Evolutionary conservation across 1,140 invertebrate genomes (phyloP), one percentile per base, ranked within the genome.

Genomic region (Zaprionus inermis): DNA sequence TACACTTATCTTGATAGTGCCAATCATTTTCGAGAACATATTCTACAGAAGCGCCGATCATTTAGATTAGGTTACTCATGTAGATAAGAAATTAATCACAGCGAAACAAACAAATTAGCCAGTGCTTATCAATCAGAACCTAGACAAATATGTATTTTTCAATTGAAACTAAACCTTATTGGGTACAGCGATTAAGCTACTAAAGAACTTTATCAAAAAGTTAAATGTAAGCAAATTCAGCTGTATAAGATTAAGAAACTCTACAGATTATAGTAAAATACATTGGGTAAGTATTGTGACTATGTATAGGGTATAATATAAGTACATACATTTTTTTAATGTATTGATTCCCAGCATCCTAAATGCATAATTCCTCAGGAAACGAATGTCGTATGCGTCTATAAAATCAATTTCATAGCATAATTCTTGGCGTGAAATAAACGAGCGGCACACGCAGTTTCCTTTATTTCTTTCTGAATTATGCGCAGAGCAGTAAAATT

Each of bases 391-490:
- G 6, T 41, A 7, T 44, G 16, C 38, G 6, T n/a, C 38, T 18
- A 18, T 44, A 6, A 44, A 44, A 9, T 10, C n/a, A 18, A 44
- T 44, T 44, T 49, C 11, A 49, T 49, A 49, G 44, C 44, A 49
- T 49, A 22, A 18, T 49, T 49, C 22, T 22, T 5, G 11, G 16
- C 5, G 11, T 12, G 16, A 46, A 20, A 46, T 46, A 10, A 46
- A 46, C 6, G 18, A 46, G 9, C 10, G 18, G 5, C 18, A 20
- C 10, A 49, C 44, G 18, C 1, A 11, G 11, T 49, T 22, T 49
- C 44, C 18, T 49, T 49, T 5, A 49, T 49, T 49, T 49, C 44
- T 22, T 49, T 49, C 44, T 5, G 44, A 49, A 49, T 49, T 49
- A 49, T 49, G 44, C 44, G 18, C 44, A 12, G 16, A 22, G 44